Evolutionary conservation across 2,888 invertebrate species (phyloP).

Genomic region (Masnerella sp.): DNA sequence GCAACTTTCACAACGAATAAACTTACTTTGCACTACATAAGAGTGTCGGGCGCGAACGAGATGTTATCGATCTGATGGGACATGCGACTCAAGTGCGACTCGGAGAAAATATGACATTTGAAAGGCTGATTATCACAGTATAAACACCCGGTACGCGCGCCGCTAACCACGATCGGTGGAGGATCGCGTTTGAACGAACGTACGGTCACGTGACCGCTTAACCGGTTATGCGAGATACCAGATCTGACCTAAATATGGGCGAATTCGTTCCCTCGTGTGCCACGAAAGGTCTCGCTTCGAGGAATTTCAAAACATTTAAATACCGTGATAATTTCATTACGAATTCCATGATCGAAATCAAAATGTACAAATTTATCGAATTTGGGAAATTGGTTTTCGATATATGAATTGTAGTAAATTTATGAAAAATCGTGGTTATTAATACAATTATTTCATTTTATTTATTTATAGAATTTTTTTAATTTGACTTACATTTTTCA

Average conservation of each 20-base stretch:
- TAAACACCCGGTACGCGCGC: constrained; percentile 56
- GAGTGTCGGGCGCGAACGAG: background rate
- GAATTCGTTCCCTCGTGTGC: constrained; percentile 10
- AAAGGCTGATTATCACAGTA: constrained; percentile 59
- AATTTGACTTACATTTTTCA: no score
- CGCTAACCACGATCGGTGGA: constrained; percentile 53
- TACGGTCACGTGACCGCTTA: constrained; percentile 48
- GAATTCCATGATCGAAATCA: no score
- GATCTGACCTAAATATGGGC: constrained; percentile 50
- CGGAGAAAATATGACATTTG: constrained; percentile 56
- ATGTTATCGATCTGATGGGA: constrained; percentile 20
- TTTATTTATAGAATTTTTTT: no score
- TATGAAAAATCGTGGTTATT: no score
- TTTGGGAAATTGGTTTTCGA: no score
- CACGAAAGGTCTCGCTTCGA: background rate
- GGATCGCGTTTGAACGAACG: constrained; percentile 48
- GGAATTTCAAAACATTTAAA: background rate
- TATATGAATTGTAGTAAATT: no score
- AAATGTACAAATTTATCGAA: no score
- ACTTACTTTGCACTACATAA: constrained; percentile 42
- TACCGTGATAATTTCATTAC: no score
- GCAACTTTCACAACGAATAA: constrained; percentile 25
- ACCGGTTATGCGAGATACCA: constrained; percentile 55
- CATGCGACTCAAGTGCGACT: constrained; percentile 36
- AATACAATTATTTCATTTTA: no score